These are phyloP conservation scores for Drosophila carrolli DNA, from an alignment of 1,140 invertebrate species.

Conservation along the genomic window DNA sequence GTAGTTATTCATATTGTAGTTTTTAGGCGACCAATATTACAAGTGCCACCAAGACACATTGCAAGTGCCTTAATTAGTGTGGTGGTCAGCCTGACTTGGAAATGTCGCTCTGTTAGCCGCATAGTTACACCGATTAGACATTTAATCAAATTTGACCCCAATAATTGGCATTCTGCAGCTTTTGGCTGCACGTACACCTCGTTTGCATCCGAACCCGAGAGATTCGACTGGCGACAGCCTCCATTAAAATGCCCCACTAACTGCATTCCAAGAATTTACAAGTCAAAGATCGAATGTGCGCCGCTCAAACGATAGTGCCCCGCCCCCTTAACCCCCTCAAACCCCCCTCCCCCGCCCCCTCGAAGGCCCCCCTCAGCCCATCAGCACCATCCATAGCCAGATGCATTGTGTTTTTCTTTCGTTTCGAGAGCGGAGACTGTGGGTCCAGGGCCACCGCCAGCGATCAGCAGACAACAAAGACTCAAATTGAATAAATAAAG, in stretches of 20 bases:
- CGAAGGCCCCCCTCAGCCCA: background rate
- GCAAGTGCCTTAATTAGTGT: slow-evolving; percentile 14
- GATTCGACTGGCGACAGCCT: slow-evolving; percentile 49
- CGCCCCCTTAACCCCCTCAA: slow-evolving; percentile 5
- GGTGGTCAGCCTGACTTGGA: background rate
- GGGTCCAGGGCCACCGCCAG: slow-evolving; percentile 60
- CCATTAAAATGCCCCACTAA: slow-evolving; percentile 79
- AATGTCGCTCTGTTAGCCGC: slow-evolving; percentile 9
- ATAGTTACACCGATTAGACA: slow-evolving; percentile 45
- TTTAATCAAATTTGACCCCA: slow-evolving; percentile 65
- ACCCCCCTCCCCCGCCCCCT: background rate
- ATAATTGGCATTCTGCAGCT: slow-evolving; percentile 47
- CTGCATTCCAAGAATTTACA: slow-evolving; percentile 82
- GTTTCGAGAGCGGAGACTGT: slow-evolving; percentile 15
- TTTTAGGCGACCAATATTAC: background rate
- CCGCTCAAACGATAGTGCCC: slow-evolving; percentile 63
- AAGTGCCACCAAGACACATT: slow-evolving; percentile 7
- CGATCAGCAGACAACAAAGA: slow-evolving; percentile 78
- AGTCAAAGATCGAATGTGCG: slow-evolving; percentile 81
- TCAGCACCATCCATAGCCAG: slow-evolving; percentile 19
- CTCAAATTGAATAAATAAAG: slow-evolving; percentile 82
- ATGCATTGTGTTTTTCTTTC: slow-evolving; percentile 38
- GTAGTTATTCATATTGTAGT: background rate
- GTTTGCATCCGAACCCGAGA: slow-evolving; percentile 54
- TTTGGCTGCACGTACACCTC: slow-evolving; percentile 26